A percentile compares a stretch with the other conserved stretches of the same genome.
phyloP scores from a whole-genome alignment of 2,113 vertebrate species.

The Uropsilus gracilis region DNA sequence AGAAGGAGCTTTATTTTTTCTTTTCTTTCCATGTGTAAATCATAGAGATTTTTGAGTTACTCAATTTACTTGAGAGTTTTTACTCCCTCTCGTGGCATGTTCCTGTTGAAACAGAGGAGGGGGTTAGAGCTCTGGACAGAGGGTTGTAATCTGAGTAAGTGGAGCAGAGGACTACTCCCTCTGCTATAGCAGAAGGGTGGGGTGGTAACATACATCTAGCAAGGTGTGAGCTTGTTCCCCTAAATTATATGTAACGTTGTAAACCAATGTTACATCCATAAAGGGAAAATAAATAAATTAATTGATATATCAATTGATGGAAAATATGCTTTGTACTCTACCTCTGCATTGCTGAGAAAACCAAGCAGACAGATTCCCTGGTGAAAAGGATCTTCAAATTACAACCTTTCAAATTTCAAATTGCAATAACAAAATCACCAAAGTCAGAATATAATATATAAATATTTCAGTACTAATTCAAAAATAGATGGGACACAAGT shows the following conservation, averaged over 20 bases:
- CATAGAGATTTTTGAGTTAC: neutral
- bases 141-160: neutral
- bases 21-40: neutral
- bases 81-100: neutral
- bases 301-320: neutral
- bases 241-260: too few species aligned
- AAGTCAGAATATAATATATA: neutral
- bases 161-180: neutral
- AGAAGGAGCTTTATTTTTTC: neutral
- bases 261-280: too few species aligned
- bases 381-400: neutral
- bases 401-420: neutral
- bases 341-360: neutral
- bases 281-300: too few species aligned
- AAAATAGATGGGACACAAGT: conserved; percentile 10
- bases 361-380: neutral
- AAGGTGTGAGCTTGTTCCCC: too few species aligned
- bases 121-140: neutral
- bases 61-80: neutral
- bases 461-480: conserved; percentile 3
- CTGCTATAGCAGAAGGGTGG: neutral
- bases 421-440: neutral
- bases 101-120: conserved; percentile 28
- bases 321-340: neutral
- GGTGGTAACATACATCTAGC: neutral